Evolutionary conservation across 2,113 vertebrate species (phyloP).

Genomic region (Arothron firmamentum): DNA sequence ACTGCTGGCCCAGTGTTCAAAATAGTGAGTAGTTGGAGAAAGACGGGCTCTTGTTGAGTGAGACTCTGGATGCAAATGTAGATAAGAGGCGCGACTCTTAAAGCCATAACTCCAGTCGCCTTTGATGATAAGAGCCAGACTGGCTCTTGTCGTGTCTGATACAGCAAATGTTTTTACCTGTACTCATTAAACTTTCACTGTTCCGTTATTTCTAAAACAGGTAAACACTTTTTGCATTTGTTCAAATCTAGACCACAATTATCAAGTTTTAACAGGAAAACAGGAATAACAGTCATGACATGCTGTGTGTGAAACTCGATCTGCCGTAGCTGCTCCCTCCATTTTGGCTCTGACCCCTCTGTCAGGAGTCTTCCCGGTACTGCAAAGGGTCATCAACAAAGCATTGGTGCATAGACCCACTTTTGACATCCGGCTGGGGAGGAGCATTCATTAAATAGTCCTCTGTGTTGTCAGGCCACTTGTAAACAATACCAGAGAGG

Average conservation of each 20-base stretch:
- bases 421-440: conserved; percentile 43
- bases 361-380: conserved; percentile 37
- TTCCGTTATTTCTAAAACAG: not conserved
- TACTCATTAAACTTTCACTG: conserved; percentile 17
- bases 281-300: no score
- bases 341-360: conserved; percentile 33
- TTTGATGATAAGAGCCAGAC: conserved; percentile 60
- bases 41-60: conserved; percentile 19
- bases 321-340: conserved; percentile 24
- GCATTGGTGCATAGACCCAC: conserved; percentile 41
- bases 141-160: conserved; percentile 32
- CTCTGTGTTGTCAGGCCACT: conserved; percentile 36
- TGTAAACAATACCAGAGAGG: conserved; percentile 55
- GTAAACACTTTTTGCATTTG: no score
- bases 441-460: conserved; percentile 58
- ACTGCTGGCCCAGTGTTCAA: conserved; percentile 11
- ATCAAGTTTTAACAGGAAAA: no score
- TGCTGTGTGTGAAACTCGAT: conserved; percentile 14
- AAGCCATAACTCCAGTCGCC: conserved; percentile 46
- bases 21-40: conserved; percentile 17
- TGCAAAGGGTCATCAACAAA: conserved; percentile 47
- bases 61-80: conserved; percentile 40
- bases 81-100: conserved; percentile 60
- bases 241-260: no score
- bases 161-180: conserved; percentile 19